phyloP scores from a whole-genome alignment of 1,140 invertebrate genomes.

The Liolophura sinensis region DNA sequence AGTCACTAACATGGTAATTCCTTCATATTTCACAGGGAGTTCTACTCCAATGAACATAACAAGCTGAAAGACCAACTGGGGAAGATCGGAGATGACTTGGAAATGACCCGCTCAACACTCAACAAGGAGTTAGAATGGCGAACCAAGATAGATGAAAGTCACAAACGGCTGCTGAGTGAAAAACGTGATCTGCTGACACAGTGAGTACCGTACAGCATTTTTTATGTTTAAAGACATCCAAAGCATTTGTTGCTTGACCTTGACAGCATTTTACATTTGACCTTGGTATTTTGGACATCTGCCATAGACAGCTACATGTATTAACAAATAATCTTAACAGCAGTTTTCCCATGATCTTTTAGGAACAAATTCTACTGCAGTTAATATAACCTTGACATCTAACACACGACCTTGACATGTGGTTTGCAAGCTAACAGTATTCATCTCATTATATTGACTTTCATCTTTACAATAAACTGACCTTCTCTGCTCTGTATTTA shows the following conservation, averaged over 20 bases:
- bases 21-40: slow-evolving; percentile 34
- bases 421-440: neutral
- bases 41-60: slow-evolving; percentile 41
- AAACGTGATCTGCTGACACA: slow-evolving; percentile 48
- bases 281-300: neutral
- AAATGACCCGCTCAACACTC: slow-evolving; percentile 36
- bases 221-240: neutral
- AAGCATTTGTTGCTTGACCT: slow-evolving; percentile 3
- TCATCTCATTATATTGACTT: neutral
- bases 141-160: slow-evolving; percentile 48
- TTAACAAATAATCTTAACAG: neutral
- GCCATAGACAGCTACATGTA: no score
- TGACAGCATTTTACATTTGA: neutral
- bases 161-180: slow-evolving; percentile 45
- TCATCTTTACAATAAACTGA: no score
- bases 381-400: no score
- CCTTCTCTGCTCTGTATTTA: no score
- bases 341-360: no score
- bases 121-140: slow-evolving; percentile 49
- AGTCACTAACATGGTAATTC: neutral
- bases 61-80: slow-evolving; percentile 42
- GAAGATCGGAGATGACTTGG: slow-evolving; percentile 45
- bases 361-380: no score
- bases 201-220: slow-evolving; percentile 30
- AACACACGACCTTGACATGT: neutral